Evolutionary conservation across 2,888 invertebrate genomes (phyloP).

Genomic region (Campaea margaritaria): DNA sequence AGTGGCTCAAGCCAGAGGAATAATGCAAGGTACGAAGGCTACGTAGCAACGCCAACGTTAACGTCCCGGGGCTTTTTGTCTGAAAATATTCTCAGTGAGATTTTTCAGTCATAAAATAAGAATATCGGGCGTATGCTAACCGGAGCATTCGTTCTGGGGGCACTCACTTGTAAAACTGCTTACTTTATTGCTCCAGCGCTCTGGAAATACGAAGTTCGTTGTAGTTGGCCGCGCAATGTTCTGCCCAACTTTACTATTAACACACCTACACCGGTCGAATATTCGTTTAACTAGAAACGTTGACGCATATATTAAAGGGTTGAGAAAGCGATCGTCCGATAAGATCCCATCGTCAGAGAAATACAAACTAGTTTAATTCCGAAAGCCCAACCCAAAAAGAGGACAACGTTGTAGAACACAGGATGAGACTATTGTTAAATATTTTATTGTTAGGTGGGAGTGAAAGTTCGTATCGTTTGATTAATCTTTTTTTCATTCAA

Average conservation of each 20-base stretch:
- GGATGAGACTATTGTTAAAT: conserved; percentile 76
- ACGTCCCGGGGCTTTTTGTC: conserved; percentile 41
- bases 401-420: conserved; percentile 72
- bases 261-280: conserved; percentile 49
- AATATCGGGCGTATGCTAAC: conserved; percentile 71
- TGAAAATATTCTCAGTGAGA: conserved; percentile 58
- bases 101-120: conserved; percentile 72
- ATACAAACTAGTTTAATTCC: conserved; percentile 79
- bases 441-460: conserved; percentile 69
- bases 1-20: conserved; percentile 29
- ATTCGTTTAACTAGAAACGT: conserved; percentile 66
- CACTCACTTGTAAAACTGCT: conserved; percentile 78
- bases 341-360: conserved; percentile 71
- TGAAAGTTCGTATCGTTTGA: conserved; percentile 78
- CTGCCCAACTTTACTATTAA: conserved; percentile 52
- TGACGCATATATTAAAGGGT: conserved; percentile 79
- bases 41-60: conserved; percentile 28
- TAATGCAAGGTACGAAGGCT: conserved; percentile 41
- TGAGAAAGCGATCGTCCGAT: conserved; percentile 77
- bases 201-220: conserved; percentile 66
- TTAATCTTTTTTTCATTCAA: conserved; percentile 78
- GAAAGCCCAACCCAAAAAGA: conserved; percentile 70
- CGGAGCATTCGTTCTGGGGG: conserved; percentile 68
- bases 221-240: conserved; percentile 60
- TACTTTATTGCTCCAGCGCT: conserved; percentile 74